These are phyloP conservation scores for Diabrotica undecimpunctata DNA, from an alignment of 1,140 invertebrate species.

Conservation along the genomic window DNA sequence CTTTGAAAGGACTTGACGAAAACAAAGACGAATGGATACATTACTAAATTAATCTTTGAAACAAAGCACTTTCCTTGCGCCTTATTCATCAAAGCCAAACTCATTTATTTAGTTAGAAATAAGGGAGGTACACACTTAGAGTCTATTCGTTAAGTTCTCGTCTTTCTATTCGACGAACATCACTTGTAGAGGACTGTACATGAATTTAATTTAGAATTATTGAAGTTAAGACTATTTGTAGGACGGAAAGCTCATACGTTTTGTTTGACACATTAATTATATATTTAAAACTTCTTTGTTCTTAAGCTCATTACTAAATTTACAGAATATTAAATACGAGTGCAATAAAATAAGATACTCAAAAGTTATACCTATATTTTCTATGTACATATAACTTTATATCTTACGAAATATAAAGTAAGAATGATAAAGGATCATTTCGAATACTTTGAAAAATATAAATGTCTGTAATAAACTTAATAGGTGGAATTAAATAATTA, in stretches of 20 bases:
- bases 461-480: too few species aligned
- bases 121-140: conserved; percentile 22
- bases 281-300: too few species aligned
- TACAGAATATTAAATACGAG: too few species aligned
- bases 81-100: conserved; percentile 40
- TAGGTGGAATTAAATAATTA: too few species aligned
- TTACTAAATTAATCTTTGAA: conserved; percentile 43
- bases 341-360: too few species aligned
- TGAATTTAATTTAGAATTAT: conserved; percentile 15
- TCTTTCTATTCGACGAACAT: conserved; percentile 31
- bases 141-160: conserved; percentile 34
- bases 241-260: not conserved
- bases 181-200: conserved; percentile 33
- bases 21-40: conserved; percentile 41
- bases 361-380: too few species aligned
- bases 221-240: not conserved
- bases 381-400: too few species aligned
- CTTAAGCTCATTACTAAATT: too few species aligned
- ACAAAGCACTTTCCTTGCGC: conserved; percentile 39
- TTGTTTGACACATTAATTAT: too few species aligned
- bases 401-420: too few species aligned
- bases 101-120: conserved; percentile 40
- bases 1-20: conserved; percentile 29
- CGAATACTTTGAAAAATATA: too few species aligned
- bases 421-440: too few species aligned